Evolutionary conservation across 2,888 invertebrate genomes (phyloP).

Genomic region (Lomographa bimaculata): DNA sequence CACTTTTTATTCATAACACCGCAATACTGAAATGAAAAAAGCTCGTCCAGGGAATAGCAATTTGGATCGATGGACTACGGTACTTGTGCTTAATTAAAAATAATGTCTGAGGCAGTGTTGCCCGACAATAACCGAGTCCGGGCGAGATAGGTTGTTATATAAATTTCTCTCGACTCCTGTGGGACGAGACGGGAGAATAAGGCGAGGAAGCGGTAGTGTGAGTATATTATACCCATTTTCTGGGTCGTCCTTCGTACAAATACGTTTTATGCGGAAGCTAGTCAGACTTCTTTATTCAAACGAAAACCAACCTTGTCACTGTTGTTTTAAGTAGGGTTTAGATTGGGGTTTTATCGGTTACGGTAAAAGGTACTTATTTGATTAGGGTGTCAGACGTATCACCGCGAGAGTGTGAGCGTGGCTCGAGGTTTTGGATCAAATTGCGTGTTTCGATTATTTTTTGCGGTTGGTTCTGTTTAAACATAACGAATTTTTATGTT

Average conservation of each 20-base stretch:
- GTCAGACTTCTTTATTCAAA: conserved; percentile 50
- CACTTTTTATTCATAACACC: conserved; percentile 21
- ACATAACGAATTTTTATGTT: conserved; percentile 36
- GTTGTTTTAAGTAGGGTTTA: conserved; percentile 44
- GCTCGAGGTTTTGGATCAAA: conserved; percentile 80
- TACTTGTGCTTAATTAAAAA: conserved; percentile 80
- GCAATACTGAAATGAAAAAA: conserved; percentile 22
- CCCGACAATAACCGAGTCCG: conserved; percentile 77
- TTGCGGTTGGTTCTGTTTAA: conserved; percentile 38
- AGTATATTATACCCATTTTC: conserved; percentile 84
- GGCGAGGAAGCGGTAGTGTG: conserved; percentile 79
- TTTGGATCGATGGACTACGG: conserved; percentile 57
- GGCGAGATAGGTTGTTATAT: conserved; percentile 82
- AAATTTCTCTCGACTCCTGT: conserved; percentile 80
- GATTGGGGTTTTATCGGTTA: conserved; percentile 40
- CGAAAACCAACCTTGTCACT: conserved; percentile 50
- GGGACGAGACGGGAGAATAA: conserved; percentile 76
- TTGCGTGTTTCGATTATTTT: conserved; percentile 77
- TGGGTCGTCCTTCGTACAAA: conserved; percentile 84
- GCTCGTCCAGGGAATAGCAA: conserved; percentile 46
- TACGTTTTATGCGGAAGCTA: conserved; percentile 83
- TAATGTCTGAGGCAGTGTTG: conserved; percentile 77
- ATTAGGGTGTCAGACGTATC: conserved; percentile 83
- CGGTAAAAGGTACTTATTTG: conserved; percentile 83
- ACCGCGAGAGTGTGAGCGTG: conserved; percentile 79